Evolutionary conservation across 37 sponge, comb jelly and placozoan genomes (phyloP), one percentile per base, ranked within the genome.

Genomic region (Hormiphora californensis): DNA sequence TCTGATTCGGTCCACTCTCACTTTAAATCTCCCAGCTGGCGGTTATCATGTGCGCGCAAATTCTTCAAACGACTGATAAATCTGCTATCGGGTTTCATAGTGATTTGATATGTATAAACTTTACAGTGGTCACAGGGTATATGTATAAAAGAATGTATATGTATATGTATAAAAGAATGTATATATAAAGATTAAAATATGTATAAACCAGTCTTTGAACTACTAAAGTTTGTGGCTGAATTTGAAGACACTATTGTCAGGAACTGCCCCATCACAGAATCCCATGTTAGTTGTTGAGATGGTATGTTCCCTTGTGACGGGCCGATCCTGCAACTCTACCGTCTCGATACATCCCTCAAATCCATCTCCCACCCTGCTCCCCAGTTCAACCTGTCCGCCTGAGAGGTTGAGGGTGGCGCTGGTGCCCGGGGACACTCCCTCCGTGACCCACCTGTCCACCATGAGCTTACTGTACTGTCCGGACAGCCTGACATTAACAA

Each of bases 191-290:
- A n/a, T n/a, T n/a, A n/a, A n/a, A n/a, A n/a, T n/a, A n/a, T 46
- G 51, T 8, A 12, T 46, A 8, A 46, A 8, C 12, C 8, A 46
- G 51, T 46, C 51, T 12, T 46, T 46, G 51, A 46, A 46, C 51
- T 17, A 12, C 23, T 23, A 57, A 57, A n/a, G n/a, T 57, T 30
- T 27, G 59, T 27, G 59, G 40, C 38, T 73, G 46, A 73, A 30
- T 7, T 73, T 73, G 81, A 43, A 73, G 46, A 73, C 43, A 30
- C 81, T 73, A 28, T 41, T 73, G 25, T 73, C 81, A 17, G 81
- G 81, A 17, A 73, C 35, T 23, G 40, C 43, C 7, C 43, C 81
- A 4, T 73, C 46, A 17, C 81, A 73, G 44, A 27, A 40, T 22
- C 9, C 28, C 40, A 40, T 41, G 46, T 73, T 73, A 46, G 44